Evolutionary conservation across 2,888 invertebrate species (phyloP).

Genomic region (Onchidella celtica): DNA sequence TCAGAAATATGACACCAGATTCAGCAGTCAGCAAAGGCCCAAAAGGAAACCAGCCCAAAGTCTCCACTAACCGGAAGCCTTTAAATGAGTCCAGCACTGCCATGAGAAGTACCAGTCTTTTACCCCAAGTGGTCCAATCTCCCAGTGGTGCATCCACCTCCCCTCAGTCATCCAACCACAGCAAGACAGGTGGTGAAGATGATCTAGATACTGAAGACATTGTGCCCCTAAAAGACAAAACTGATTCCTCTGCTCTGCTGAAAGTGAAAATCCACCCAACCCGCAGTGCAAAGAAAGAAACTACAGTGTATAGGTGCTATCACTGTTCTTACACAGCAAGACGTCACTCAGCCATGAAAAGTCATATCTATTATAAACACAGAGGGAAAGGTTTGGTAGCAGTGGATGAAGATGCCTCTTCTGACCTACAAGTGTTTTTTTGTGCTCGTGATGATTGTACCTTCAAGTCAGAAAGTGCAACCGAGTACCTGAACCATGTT

Average conservation of each 20-base stretch:
- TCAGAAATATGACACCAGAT: conserved; percentile 35
- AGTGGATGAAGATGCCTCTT: conserved; percentile 45
- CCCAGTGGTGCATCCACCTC: neutral
- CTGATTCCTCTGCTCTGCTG: conserved; percentile 2
- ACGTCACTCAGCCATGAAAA: conserved; percentile 46
- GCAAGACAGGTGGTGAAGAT: neutral
- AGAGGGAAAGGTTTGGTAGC: conserved; percentile 53
- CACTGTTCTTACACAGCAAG: conserved; percentile 62
- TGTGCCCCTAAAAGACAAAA: conserved; percentile 23
- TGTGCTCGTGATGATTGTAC: conserved; percentile 66
- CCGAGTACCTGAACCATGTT: conserved; percentile 62
- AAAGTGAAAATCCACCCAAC: conserved; percentile 24
- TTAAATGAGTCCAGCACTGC: neutral
- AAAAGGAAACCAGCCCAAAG: neutral
- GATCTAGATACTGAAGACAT: conserved; percentile 21
- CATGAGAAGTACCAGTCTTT: neutral
- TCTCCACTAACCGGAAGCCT: neutral
- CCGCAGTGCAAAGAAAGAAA: conserved; percentile 40
- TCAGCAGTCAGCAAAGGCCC: neutral
- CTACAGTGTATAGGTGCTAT: conserved; percentile 65
- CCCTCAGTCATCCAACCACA: neutral
- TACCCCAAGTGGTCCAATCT: neutral
- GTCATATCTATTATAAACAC: conserved; percentile 54
- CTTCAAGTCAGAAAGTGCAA: conserved; percentile 63
- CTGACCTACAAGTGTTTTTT: conserved; percentile 61